Evolutionary conservation across 35 echinoderm and acorn worm genomes (phyloP).

Genomic region (Nesometra sesokonis): DNA sequence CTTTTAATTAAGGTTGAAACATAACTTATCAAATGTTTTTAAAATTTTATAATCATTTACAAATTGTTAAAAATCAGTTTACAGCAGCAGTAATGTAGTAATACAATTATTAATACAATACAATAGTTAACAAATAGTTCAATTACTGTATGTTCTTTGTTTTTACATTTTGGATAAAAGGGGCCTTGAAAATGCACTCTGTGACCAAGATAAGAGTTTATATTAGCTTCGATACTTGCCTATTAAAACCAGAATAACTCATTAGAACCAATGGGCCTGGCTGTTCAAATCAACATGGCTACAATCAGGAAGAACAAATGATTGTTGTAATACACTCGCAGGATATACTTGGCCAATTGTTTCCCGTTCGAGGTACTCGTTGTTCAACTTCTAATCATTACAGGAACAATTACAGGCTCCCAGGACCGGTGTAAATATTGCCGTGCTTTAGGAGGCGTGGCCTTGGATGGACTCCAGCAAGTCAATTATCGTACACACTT

Average conservation of each 20-base stretch:
- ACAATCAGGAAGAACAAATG: not conserved
- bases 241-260: not conserved
- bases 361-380: not conserved
- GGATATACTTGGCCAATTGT: not conserved
- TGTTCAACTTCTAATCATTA: not conserved
- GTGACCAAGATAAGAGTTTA: not conserved
- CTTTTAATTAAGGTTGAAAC: no score
- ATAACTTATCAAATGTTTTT: no score
- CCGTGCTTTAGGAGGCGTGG: not conserved
- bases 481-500: not conserved
- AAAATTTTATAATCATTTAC: no score
- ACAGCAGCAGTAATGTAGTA: no score
- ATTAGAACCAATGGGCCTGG: not conserved
- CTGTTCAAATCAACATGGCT: not conserved
- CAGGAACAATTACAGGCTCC: not conserved
- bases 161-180: no score
- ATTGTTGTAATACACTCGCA: not conserved
- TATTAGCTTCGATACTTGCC: not conserved
- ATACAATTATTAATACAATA: no score
- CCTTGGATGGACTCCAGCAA: not conserved
- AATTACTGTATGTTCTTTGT: no score
- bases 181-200: not conserved
- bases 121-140: no score
- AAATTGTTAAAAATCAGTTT: no score
- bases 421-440: not conserved